Conservation (phyloP, 2,113 vertebrate genomes). For the Amazona vittata region DNA sequence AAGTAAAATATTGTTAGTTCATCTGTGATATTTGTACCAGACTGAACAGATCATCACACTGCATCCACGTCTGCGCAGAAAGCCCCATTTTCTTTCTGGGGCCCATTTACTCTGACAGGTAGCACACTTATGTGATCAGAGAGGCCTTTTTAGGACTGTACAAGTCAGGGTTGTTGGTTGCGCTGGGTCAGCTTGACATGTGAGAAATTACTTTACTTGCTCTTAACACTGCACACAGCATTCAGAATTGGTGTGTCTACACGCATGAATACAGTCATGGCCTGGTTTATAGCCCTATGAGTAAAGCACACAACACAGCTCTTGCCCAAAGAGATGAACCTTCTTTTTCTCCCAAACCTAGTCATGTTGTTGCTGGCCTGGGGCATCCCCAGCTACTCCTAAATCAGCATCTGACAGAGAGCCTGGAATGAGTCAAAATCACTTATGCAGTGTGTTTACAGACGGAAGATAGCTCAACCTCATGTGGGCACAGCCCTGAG, state of each 20-base stretch:
- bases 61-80: background rate
- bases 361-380: background rate
- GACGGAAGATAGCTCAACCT: background rate
- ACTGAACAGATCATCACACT: background rate
- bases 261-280: fast-evolving
- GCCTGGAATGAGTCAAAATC: background rate
- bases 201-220: background rate
- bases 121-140: background rate
- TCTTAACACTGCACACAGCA: background rate
- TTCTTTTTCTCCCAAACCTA: background rate
- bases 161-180: background rate
- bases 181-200: background rate
- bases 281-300: background rate
- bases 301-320: background rate
- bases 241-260: background rate
- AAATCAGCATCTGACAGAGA: background rate
- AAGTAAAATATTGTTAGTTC: background rate
- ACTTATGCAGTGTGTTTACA: background rate
- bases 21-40: background rate
- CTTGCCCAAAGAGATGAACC: background rate
- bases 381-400: background rate
- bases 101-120: background rate
- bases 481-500: fast-evolving
- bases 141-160: fast-evolving
- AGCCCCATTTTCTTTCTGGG: background rate